Conservation (phyloP, 2,888 invertebrate species). For the Zhuqinia jingwanae region DNA sequence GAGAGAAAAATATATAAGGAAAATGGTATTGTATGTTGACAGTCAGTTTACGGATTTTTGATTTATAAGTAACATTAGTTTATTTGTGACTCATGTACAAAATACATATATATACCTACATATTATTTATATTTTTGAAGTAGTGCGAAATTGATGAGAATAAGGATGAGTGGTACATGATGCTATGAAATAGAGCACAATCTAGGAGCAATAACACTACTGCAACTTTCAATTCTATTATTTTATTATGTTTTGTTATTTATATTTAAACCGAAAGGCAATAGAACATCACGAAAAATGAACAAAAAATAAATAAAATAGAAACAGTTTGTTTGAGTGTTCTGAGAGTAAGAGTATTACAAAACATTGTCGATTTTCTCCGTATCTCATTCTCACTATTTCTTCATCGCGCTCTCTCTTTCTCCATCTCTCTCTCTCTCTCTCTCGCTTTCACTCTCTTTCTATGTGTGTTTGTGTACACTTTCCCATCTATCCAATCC, state of each 20-base stretch:
- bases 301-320: background rate
- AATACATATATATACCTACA: background rate
- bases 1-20: too few relatives aligned
- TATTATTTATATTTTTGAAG: too few relatives aligned
- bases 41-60: slow-evolving; percentile 70
- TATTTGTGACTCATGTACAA: slow-evolving; percentile 36
- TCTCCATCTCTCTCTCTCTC: slow-evolving; percentile 20
- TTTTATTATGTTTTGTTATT: slow-evolving; percentile 79
- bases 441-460: background rate
- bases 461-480: slow-evolving; percentile 24
- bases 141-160: too few relatives aligned
- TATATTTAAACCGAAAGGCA: slow-evolving; percentile 79
- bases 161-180: slow-evolving; percentile 52
- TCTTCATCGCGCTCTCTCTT: background rate
- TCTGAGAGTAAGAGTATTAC: background rate
- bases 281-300: slow-evolving; percentile 24
- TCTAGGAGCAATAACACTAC: slow-evolving; percentile 6
- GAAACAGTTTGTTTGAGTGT: background rate
- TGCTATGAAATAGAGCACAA: too few relatives aligned
- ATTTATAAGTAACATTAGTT: slow-evolving; percentile 68
- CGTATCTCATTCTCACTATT: slow-evolving; percentile 20
- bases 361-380: background rate
- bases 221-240: slow-evolving; percentile 79
- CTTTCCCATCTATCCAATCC: slow-evolving; percentile 65
- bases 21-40: slow-evolving; percentile 44